A percentile compares a stretch with the other conserved stretches of the same genome.
These are phyloP conservation scores for Patella caerulea DNA, from an alignment of 2,888 invertebrate genomes.

Conservation along the genomic window DNA sequence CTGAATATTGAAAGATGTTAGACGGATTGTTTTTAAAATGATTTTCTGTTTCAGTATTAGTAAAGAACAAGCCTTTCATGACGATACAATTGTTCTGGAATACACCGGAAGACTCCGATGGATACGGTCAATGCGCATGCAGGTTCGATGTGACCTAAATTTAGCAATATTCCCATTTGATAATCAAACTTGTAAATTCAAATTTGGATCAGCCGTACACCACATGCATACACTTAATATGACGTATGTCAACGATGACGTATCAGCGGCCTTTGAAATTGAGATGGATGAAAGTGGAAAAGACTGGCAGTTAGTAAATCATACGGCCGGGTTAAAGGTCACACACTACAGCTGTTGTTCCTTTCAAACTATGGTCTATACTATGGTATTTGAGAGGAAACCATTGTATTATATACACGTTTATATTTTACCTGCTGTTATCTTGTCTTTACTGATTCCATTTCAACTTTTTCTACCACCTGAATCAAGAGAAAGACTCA, in stretches of 20 bases:
- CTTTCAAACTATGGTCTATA: conserved; percentile 69
- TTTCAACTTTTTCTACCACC: conserved; percentile 96
- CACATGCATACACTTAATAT: conserved; percentile 64
- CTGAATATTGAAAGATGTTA: too few relatives aligned
- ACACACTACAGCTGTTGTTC: conserved; percentile 51
- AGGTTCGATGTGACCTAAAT: conserved; percentile 79
- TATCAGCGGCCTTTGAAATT: conserved; percentile 25
- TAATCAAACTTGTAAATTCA: conserved; percentile 88
- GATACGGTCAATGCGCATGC: conserved; percentile 88
- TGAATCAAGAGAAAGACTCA: conserved; percentile 97
- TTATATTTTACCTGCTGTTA: conserved; percentile 78
- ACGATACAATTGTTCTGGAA: too few relatives aligned
- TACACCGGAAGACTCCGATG: conserved; percentile 75
- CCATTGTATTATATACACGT: conserved; percentile 88
- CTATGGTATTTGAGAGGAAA: conserved; percentile 92
- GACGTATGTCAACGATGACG: conserved; percentile 35
- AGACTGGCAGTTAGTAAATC: conserved; percentile 51
- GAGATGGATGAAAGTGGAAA: conserved; percentile 30
- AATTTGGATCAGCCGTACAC: conserved; percentile 85
- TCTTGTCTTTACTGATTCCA: conserved; percentile 92
- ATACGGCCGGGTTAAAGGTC: conserved; percentile 35
- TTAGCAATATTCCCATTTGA: conserved; percentile 96
- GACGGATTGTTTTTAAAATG: too few relatives aligned
- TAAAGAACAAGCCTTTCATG: too few relatives aligned
- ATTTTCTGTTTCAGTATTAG: too few relatives aligned